Evolutionary conservation across 2,113 vertebrate species (phyloP).

Genomic region (Pseudonaja textilis): DNA sequence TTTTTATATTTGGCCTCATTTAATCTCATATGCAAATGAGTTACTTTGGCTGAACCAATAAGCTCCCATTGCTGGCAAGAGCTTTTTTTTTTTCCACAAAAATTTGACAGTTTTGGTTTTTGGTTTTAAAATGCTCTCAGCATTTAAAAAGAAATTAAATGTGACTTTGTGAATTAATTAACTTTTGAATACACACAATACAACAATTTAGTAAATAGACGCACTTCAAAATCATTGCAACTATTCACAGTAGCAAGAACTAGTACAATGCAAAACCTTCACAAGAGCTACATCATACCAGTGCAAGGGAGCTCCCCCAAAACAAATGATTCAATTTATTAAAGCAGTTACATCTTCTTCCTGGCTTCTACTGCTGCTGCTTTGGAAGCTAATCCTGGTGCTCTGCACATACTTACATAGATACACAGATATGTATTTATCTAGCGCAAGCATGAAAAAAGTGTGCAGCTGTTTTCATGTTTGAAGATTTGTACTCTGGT

Average conservation of each 20-base stretch:
- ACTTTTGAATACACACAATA: neutral
- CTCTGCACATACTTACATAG: neutral
- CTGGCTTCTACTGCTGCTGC: neutral
- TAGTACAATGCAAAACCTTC: neutral
- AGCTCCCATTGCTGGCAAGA: neutral
- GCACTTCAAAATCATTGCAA: neutral
- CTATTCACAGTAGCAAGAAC: neutral
- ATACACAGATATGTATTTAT: neutral
- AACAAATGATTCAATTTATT: neutral
- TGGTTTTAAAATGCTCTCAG: neutral
- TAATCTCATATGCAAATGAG: neutral
- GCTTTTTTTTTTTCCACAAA: neutral
- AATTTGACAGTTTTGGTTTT: neutral
- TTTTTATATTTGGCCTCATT: neutral
- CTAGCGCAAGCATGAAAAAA: neutral
- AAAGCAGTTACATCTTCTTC: neutral
- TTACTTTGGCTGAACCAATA: neutral
- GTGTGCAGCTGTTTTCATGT: neutral
- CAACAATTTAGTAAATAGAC: neutral
- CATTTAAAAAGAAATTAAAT: rapidly evolving
- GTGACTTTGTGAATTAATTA: neutral
- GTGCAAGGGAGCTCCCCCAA: neutral
- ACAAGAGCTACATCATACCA: neutral
- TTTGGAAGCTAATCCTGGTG: neutral
- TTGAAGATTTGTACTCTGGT: neutral